These are phyloP conservation scores for Hestina assimilis DNA, from an alignment of 1,140 invertebrate species.

Conservation along the genomic window DNA sequence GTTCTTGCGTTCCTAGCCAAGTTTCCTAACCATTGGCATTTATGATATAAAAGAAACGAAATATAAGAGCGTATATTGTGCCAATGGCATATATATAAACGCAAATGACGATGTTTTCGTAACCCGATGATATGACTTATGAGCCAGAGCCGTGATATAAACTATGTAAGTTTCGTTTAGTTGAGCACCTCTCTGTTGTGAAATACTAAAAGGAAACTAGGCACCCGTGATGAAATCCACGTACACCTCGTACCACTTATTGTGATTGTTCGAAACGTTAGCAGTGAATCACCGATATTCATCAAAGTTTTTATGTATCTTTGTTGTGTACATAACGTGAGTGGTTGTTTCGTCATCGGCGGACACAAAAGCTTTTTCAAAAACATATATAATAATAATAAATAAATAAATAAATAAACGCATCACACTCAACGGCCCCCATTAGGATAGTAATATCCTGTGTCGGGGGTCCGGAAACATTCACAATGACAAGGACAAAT, in stretches of 20 bases:
- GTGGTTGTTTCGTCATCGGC: too few species aligned
- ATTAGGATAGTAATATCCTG: too few species aligned
- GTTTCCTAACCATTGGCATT: constrained; percentile 1
- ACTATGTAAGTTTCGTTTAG: neutral
- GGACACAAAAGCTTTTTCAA: too few species aligned
- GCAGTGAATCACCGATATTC: neutral
- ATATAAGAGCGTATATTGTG: neutral
- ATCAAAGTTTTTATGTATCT: neutral
- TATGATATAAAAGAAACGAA: neutral
- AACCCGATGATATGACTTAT: neutral
- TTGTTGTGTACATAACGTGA: too few species aligned
- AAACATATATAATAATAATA: too few species aligned
- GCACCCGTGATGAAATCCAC: constrained; percentile 13
- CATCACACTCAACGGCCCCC: too few species aligned
- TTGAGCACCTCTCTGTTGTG: constrained; percentile 6
- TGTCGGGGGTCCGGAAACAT: too few species aligned
- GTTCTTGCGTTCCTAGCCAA: constrained; percentile 8
- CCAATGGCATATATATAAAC: neutral
- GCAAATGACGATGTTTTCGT: neutral
- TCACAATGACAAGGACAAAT: too few species aligned
- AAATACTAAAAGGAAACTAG: constrained; percentile 6
- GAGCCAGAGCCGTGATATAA: neutral
- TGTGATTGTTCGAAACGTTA: neutral
- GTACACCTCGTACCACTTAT: constrained; percentile 3
- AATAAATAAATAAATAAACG: too few species aligned